phyloP scores from a whole-genome alignment of 2,888 invertebrate species.

The Epiperipatus broadwayi region DNA sequence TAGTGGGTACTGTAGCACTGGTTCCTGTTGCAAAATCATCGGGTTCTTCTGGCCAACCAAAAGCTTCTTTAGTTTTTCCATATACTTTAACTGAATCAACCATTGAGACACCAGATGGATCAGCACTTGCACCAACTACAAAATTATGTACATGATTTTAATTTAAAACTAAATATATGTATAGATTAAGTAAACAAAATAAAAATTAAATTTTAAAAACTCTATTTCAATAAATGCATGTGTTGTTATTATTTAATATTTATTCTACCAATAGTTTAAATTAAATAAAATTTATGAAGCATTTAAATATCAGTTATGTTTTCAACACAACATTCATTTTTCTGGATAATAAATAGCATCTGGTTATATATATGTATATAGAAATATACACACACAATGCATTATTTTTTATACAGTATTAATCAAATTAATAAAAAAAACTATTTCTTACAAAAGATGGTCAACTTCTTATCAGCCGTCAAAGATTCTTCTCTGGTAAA shows the following conservation, averaged over 20 bases:
- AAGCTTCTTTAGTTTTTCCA: constrained; percentile 81
- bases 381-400: too few relatives aligned
- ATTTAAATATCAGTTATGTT: too few relatives aligned
- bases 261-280: too few relatives aligned
- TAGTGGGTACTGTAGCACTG: neutral
- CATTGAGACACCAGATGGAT: constrained; percentile 62
- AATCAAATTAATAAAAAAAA: too few relatives aligned
- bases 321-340: too few relatives aligned
- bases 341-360: too few relatives aligned
- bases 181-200: constrained; percentile 7
- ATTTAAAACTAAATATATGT: constrained; percentile 8
- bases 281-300: too few relatives aligned
- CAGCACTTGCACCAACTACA: constrained; percentile 30
- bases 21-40: constrained; percentile 42
- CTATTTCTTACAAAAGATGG: constrained; percentile 33
- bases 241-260: too few relatives aligned
- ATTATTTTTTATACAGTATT: too few relatives aligned
- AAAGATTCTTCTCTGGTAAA: constrained; percentile 80
- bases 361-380: too few relatives aligned
- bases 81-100: constrained; percentile 85
- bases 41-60: constrained; percentile 90
- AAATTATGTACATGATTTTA: constrained; percentile 19
- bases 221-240: too few relatives aligned
- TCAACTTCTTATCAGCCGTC: constrained; percentile 73
- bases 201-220: constrained; percentile 9